phyloP scores from a whole-genome alignment of 2,113 vertebrate genomes.

The Vicugna pacos region DNA sequence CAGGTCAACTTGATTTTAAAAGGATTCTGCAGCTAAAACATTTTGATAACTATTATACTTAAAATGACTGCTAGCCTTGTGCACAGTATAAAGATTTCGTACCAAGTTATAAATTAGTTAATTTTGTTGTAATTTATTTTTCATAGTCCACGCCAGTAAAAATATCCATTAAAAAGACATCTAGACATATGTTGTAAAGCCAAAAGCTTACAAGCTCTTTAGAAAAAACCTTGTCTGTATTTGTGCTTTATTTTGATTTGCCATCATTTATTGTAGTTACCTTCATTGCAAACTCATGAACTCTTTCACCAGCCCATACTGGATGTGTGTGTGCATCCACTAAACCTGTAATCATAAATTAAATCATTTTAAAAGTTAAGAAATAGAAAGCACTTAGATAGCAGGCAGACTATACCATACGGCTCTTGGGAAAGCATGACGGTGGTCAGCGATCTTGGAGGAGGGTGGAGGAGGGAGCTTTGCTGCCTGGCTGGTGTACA shows the following conservation, averaged over 20 bases:
- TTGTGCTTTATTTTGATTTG: conserved; percentile 30
- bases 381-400: not conserved
- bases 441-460: no score
- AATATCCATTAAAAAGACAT: not conserved
- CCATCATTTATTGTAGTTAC: conserved; percentile 84
- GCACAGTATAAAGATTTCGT: not conserved
- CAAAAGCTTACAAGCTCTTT: not conserved
- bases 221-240: not conserved
- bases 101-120: not conserved
- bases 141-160: not conserved
- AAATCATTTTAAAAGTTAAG: not conserved
- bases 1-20: not conserved
- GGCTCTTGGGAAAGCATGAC: not conserved
- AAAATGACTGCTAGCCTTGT: not conserved
- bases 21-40: not conserved
- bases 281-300: conserved; percentile 99
- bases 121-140: not conserved
- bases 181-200: not conserved
- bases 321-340: conserved; percentile 98
- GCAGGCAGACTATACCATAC: rapidly evolving
- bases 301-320: conserved; percentile 97
- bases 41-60: not conserved
- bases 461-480: not conserved
- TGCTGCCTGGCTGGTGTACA: not conserved
- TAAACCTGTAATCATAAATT: conserved; percentile 90